phyloP scores from a whole-genome alignment of 2,888 invertebrate species.

The Frankliniella fusca region DNA sequence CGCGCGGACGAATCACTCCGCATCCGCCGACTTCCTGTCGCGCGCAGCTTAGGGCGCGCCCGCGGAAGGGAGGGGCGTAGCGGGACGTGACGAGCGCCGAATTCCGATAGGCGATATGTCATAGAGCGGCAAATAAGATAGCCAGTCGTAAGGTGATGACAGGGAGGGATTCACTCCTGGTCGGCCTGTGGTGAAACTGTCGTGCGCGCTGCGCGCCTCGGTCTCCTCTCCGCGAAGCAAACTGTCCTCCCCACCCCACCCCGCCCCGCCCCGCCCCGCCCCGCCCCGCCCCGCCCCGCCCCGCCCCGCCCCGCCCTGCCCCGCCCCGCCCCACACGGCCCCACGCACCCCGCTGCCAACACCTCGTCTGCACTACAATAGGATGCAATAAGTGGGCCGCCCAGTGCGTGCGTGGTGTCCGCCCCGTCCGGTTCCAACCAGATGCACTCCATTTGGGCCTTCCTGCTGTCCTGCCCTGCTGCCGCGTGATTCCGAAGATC shows the following conservation, averaged over 20 bases:
- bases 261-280: too few species aligned
- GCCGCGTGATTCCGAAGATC: too few species aligned
- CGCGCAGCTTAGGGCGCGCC: too few species aligned
- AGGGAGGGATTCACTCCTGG: not conserved
- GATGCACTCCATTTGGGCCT: slow-evolving; percentile 10
- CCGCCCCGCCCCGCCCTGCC: not conserved
- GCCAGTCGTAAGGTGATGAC: not conserved
- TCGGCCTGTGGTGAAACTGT: not conserved
- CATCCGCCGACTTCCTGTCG: too few species aligned
- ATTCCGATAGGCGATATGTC: not conserved
- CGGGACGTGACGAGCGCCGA: too few species aligned
- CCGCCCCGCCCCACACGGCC: not conserved
- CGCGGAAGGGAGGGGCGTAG: too few species aligned
- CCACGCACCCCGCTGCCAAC: too few species aligned
- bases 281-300: too few species aligned
- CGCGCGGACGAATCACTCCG: too few species aligned
- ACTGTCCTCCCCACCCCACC: too few species aligned
- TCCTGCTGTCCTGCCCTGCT: not conserved
- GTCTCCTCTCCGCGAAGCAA: not conserved
- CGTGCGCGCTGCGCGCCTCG: not conserved
- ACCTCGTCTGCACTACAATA: too few species aligned
- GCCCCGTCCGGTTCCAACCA: not conserved
- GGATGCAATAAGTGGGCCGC: not conserved
- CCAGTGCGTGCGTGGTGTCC: not conserved
- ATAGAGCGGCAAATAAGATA: too few species aligned